Conservation (phyloP, 2,113 vertebrate species). For the Epinephelus cyanopodus region DNA sequence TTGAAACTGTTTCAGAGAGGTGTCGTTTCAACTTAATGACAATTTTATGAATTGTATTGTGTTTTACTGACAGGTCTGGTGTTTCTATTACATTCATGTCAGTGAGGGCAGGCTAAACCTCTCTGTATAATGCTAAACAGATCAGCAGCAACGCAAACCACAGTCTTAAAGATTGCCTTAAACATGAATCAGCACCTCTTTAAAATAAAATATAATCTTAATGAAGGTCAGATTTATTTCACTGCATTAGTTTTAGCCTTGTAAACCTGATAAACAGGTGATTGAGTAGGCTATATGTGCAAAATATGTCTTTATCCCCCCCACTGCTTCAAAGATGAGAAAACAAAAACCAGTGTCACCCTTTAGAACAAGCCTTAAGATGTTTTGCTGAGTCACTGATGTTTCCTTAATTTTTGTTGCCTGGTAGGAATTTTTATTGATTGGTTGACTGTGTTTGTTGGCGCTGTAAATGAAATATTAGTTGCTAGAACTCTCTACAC, state of each 20-base stretch:
- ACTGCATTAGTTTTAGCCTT: too few species aligned
- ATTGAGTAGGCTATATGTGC: background rate
- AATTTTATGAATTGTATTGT: background rate
- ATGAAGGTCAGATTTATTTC: background rate
- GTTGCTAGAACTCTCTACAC: background rate
- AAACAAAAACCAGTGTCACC: background rate
- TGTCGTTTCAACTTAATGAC: background rate
- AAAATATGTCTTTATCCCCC: background rate
- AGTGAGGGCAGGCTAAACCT: too few species aligned
- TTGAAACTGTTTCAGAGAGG: background rate
- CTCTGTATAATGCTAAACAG: too few species aligned
- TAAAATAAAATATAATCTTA: background rate
- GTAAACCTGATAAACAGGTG: background rate
- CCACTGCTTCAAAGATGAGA: background rate
- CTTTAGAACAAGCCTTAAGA: background rate
- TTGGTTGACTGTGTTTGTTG: background rate
- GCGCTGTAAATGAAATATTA: conserved; percentile 1
- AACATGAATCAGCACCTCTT: background rate
- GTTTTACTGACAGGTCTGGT: too few species aligned
- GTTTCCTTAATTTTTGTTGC: background rate
- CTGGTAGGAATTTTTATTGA: background rate
- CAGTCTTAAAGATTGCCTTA: too few species aligned
- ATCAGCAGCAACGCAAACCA: too few species aligned
- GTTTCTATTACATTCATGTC: too few species aligned
- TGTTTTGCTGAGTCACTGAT: conserved; percentile 33